Evolutionary conservation across 2,797 vertebrate genomes (phyloP), one percentile per base, ranked within the genome.

Genomic region (Xerus rutilus): DNA sequence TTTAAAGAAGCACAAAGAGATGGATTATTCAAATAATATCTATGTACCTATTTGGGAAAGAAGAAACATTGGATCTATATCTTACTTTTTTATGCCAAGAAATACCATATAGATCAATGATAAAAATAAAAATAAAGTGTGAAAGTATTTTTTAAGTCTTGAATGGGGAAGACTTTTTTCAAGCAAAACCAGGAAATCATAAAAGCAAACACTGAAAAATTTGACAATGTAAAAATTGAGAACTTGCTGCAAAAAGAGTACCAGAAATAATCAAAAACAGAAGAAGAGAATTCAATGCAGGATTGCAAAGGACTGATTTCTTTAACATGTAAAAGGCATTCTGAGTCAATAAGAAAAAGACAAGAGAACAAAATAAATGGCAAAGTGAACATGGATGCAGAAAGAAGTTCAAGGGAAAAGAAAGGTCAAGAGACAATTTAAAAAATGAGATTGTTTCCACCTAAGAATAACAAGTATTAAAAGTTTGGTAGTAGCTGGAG

Each of bases 61-160:
- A 90, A 57, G 23, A 35, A 35, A 89, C 74, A 20, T 20, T 91
- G 65, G 47, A 54, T 54, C 28, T 32, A 30, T n/a, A 18, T 52
- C 67, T 85, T 39, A 81, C 39, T 73, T 85, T 91, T 35, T 94
- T 62, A 85, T 73, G n/a, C 69, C 73, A 62, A 85, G 69, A 91
- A 93, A 91, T 69, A 65, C 7, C 15, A 57, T 12, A 73, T 54
- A 47, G 54, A 35, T 74, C 69, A 73, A 43, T 73, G 21, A 67
- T 78, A 86, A 93, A 93, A 77, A 62, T 25, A 64, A 85, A 77
- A 67, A 4, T 79, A 18, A 73, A 73, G 25, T 52, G 14, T 49
- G 43, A 72, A 70, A 94, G 28, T 20, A 59, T 45, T 21, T 0
- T 90, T 79, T 59, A 83, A n/a, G 14, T 32, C 57, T 83, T 91